Conservation (phyloP, 2,797 vertebrate genomes). For the Tachyglossus aculeatus region DNA sequence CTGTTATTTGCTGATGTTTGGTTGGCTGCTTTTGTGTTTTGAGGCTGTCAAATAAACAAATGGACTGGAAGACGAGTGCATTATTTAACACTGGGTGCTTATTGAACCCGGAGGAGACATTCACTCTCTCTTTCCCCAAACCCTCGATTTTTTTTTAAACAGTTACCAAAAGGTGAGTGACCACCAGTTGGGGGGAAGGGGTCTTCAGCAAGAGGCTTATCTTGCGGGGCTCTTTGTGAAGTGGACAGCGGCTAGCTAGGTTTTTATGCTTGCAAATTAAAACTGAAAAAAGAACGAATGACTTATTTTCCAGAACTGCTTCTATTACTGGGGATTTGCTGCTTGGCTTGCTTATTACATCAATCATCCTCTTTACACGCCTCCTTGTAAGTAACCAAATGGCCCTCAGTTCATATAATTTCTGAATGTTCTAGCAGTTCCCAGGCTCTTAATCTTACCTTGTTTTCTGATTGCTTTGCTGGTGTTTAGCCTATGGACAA, state of each 20-base stretch:
- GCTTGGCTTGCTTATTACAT: constrained; percentile 91
- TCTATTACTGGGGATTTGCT: constrained; percentile 91
- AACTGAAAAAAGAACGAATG: constrained; percentile 49
- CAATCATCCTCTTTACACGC: constrained; percentile 91
- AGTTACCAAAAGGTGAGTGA: background rate
- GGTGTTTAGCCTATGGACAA: constrained; percentile 82
- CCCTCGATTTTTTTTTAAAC: too few species aligned
- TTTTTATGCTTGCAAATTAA: constrained; percentile 31
- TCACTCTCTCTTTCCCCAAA: too few species aligned
- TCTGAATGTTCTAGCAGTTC: background rate
- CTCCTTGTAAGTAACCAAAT: constrained; percentile 81
- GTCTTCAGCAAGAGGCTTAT: background rate
- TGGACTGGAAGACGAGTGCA: too few species aligned
- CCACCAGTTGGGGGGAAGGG: background rate
- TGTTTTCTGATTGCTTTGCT: constrained; percentile 42
- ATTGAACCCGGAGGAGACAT: too few species aligned
- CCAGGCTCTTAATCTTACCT: constrained; percentile 6
- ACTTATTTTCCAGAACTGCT: constrained; percentile 81
- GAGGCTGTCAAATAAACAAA: too few species aligned
- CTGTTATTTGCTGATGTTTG: too few species aligned
- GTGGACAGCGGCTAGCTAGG: background rate
- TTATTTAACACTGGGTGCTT: too few species aligned
- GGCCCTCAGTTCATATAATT: background rate
- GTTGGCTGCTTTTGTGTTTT: too few species aligned
- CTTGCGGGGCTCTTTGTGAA: background rate